These are phyloP conservation scores for Aricia agestis DNA, from an alignment of 1,140 invertebrate species.

Conservation along the genomic window DNA sequence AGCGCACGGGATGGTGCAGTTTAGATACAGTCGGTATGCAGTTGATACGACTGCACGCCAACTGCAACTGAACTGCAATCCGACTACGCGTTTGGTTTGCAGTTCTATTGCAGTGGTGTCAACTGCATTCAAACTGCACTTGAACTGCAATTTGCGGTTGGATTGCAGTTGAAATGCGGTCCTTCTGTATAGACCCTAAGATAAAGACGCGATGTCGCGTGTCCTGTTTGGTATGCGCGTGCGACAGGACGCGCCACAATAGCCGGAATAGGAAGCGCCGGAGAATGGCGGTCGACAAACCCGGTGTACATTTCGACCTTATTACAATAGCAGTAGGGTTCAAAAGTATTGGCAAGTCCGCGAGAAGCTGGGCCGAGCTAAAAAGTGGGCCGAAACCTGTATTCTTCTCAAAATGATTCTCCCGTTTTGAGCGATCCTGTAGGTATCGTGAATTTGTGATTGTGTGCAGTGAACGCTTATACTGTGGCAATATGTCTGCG, in stretches of 20 bases:
- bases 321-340: slow-evolving; percentile 19
- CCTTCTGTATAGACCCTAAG: not conserved
- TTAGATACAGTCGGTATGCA: no score
- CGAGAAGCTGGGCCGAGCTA: slow-evolving; percentile 35
- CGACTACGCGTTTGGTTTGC: no score
- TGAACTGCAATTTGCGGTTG: no score
- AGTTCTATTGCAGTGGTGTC: no score
- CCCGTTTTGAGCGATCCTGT: not conserved
- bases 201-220: slow-evolving; percentile 29
- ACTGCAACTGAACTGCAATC: no score
- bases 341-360: slow-evolving; percentile 49
- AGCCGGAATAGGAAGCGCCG: slow-evolving; percentile 71
- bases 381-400: slow-evolving; percentile 32
- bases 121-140: no score
- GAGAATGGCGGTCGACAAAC: slow-evolving; percentile 46
- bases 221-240: slow-evolving; percentile 45
- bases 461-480: no score
- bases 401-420: not conserved
- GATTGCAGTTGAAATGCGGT: no score
- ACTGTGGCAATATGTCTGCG: not conserved
- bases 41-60: no score
- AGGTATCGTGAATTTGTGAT: no score
- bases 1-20: no score
- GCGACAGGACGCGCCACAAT: slow-evolving; percentile 70
- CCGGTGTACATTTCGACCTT: not conserved